Evolutionary conservation across 2,888 invertebrate species (phyloP).

Genomic region (Hoplodrina blanda): DNA sequence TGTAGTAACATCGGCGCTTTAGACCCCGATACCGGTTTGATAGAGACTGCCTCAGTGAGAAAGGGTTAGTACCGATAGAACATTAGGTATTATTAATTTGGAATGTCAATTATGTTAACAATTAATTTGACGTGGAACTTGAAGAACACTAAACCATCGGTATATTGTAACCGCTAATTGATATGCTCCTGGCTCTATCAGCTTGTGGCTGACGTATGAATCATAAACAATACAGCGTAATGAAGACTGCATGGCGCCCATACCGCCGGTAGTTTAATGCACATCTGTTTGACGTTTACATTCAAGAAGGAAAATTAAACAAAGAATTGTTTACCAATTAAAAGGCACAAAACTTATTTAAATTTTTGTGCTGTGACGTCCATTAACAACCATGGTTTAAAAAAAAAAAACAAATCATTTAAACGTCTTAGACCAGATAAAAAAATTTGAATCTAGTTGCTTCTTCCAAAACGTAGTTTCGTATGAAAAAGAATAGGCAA

Average conservation of each 20-base stretch:
- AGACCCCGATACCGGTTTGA: slow-evolving; percentile 75
- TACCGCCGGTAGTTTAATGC: background rate
- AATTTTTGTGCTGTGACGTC: background rate
- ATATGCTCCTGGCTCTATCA: background rate
- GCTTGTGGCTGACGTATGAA: background rate
- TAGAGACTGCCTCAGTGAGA: slow-evolving; percentile 74
- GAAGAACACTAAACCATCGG: slow-evolving; percentile 14
- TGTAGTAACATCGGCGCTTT: slow-evolving; percentile 71
- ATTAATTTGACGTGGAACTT: slow-evolving; percentile 32
- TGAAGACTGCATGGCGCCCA: slow-evolving; percentile 5
- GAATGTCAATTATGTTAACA: slow-evolving; percentile 56
- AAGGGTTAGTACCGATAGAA: slow-evolving; percentile 78
- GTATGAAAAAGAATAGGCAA: no score
- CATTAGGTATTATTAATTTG: slow-evolving; percentile 61
- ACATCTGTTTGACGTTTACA: background rate
- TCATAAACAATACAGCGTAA: background rate
- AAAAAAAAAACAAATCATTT: no score
- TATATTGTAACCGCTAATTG: slow-evolving; percentile 23
- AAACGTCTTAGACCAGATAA: no score
- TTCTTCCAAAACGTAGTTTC: no score
- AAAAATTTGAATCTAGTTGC: no score
- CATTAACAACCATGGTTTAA: background rate
- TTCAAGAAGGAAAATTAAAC: no score
- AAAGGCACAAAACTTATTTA: background rate
- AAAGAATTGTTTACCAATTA: no score